Evolutionary conservation across 2,888 invertebrate genomes (phyloP), one percentile per base, ranked within the genome.

Genomic region (Tachystola acroxantha): DNA sequence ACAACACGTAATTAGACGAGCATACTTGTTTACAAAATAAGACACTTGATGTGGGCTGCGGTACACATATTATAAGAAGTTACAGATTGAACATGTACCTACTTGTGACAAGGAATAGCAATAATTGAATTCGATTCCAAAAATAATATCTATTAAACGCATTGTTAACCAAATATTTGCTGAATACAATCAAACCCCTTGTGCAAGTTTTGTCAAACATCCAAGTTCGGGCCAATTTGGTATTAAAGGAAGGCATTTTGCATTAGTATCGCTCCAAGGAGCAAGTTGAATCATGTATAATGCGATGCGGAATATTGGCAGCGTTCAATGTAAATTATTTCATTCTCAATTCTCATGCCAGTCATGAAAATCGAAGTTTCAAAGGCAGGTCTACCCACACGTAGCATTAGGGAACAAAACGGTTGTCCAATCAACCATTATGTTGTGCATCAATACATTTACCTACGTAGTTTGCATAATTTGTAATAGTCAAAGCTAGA

Each of bases 241-340:
- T n/a, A 13, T 10, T n/a, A 24, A 24, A 9, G 11, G 34, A 41
- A 35, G 37, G 42, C 45, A 49, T 49, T 58, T 46, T 38, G 30
- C 31, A 48, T 57, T 59, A 57, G 46, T 39, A 36, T 62, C 55
- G 57, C 53, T 56, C 39, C 43, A 47, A 45, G 50, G 46, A 47
- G 34, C 56, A 57, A 52, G 46, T 48, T 54, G 47, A 60, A 62
- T 56, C 40, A 53, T 35, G 43, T 45, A 32, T 29, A 41, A 48
- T 50, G n/a, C n/a, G n/a, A 60, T 52, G 45, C 36, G 46, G 41
- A 50, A 47, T 50, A 49, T 52, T 38, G 33, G 32, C 35, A 32
- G 14, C 36, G 33, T 37, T 40, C 40, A 43, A 57, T 54, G 54
- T 53, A 63, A 58, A 62, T 63, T 51, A 59, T 52, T 53, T 46